phyloP scores from a whole-genome alignment of 2,888 invertebrate genomes.

The Minunthozetes semirufus region DNA sequence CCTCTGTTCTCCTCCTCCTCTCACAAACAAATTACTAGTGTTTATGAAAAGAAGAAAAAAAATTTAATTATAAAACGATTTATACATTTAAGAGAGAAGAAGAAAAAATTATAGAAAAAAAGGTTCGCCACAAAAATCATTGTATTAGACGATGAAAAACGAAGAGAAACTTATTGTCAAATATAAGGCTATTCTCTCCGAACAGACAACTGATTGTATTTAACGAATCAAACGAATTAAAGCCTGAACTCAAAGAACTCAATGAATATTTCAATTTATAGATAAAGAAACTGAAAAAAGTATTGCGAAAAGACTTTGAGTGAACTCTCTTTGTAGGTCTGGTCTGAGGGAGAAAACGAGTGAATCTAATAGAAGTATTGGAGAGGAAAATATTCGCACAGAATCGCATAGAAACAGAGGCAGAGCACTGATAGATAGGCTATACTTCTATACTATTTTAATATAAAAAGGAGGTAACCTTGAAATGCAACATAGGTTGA shows the following conservation, averaged over 20 bases:
- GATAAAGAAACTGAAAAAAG: too few species aligned
- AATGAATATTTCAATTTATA: too few species aligned
- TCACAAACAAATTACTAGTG: slow-evolving; percentile 1
- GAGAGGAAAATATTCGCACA: too few species aligned
- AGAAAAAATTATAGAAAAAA: not conserved
- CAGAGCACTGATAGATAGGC: not conserved
- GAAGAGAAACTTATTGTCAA: too few species aligned
- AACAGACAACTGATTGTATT: too few species aligned
- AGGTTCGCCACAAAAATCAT: too few species aligned
- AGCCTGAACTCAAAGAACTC: too few species aligned
- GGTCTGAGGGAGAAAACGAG: not conserved
- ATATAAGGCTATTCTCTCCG: too few species aligned
- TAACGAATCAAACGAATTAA: too few species aligned
- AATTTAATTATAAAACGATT: slow-evolving; percentile 13
- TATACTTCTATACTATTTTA: not conserved
- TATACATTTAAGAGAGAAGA: not conserved
- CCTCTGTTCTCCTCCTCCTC: not conserved
- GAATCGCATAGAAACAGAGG: not conserved
- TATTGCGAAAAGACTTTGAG: not conserved
- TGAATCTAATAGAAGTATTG: too few species aligned
- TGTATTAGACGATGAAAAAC: too few species aligned
- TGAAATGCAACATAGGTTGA: slow-evolving; percentile 16
- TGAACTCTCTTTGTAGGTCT: not conserved
- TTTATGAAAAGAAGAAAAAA: not conserved
- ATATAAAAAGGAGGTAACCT: slow-evolving; percentile 27